Conservation (phyloP, 2,113 vertebrate genomes). For the Melanerpes aurifrons region DNA sequence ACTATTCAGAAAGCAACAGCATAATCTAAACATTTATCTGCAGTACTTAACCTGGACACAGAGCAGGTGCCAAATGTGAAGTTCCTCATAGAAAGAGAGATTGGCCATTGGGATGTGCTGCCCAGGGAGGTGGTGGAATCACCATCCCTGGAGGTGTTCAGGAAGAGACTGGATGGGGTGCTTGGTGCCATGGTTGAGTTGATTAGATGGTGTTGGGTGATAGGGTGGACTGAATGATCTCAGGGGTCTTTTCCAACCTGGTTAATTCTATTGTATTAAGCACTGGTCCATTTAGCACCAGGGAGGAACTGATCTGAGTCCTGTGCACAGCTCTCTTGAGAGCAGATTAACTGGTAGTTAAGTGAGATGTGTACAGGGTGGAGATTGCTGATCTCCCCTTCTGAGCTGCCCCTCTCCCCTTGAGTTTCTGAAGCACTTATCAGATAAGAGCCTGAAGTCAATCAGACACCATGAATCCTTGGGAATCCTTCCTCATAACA, state of each 20-base stretch:
- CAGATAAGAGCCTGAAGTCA: neutral
- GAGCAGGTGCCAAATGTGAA: neutral
- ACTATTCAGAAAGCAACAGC: neutral
- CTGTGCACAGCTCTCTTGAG: neutral
- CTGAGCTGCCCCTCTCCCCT: neutral
- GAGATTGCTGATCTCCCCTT: neutral
- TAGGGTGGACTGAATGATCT: too few species aligned
- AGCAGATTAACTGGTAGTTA: neutral
- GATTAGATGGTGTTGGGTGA: too few species aligned
- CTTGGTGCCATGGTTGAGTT: too few species aligned
- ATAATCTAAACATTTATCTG: neutral
- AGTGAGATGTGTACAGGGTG: neutral
- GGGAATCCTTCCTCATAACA: neutral
- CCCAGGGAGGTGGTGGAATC: too few species aligned
- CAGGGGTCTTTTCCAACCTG: too few species aligned
- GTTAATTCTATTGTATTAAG: neutral
- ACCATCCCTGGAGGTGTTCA: too few species aligned
- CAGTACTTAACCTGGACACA: neutral
- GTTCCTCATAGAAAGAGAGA: too few species aligned
- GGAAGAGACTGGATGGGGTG: too few species aligned
- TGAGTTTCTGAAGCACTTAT: neutral
- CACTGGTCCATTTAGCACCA: rapidly evolving
- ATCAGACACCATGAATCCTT: neutral
- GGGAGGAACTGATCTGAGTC: neutral
- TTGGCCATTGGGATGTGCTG: too few species aligned